These are phyloP conservation scores for Coregonus ussuriensis DNA, from an alignment of 2,797 vertebrate genomes.

Conservation along the genomic window DNA sequence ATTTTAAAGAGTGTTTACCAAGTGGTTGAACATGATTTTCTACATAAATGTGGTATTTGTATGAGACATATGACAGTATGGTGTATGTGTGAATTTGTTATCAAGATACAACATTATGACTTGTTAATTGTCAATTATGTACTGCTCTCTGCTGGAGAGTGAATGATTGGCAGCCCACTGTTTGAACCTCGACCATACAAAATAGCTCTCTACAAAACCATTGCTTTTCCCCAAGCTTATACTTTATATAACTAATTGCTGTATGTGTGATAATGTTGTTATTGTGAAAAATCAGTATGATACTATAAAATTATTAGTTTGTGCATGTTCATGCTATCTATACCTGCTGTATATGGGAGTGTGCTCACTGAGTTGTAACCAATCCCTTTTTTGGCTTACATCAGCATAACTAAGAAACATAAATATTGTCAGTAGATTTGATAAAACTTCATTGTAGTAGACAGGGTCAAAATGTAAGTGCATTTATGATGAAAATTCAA, in stretches of 20 bases:
- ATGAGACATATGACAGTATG: slow-evolving; percentile 32
- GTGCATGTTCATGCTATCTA: not conserved
- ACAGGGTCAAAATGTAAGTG: not conserved
- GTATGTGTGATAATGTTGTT: slow-evolving; percentile 6
- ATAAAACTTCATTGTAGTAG: slow-evolving; percentile 34
- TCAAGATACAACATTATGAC: not conserved
- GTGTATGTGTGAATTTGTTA: not conserved
- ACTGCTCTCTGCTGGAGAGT: slow-evolving; percentile 19
- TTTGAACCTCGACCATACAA: not conserved
- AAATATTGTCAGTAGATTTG: slow-evolving; percentile 32
- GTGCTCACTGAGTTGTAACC: slow-evolving; percentile 13
- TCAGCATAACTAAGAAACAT: slow-evolving; percentile 47
- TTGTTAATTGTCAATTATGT: slow-evolving; percentile 51
- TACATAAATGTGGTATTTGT: slow-evolving; percentile 56
- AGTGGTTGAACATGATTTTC: slow-evolving; percentile 41
- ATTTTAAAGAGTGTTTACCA: slow-evolving; percentile 31
- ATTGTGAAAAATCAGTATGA: slow-evolving; percentile 8
- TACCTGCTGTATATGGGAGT: not conserved
- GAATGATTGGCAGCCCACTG: slow-evolving; percentile 14
- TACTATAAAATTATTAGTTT: not conserved
- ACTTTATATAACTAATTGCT: not conserved
- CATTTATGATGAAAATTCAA: not conserved
- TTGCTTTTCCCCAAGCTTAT: not conserved
- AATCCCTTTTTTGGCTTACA: slow-evolving; percentile 21
- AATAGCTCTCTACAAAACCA: not conserved